Base-by-base conservation (phyloP, 2,888 invertebrate species). In the Oxytorus armatus region DNA sequence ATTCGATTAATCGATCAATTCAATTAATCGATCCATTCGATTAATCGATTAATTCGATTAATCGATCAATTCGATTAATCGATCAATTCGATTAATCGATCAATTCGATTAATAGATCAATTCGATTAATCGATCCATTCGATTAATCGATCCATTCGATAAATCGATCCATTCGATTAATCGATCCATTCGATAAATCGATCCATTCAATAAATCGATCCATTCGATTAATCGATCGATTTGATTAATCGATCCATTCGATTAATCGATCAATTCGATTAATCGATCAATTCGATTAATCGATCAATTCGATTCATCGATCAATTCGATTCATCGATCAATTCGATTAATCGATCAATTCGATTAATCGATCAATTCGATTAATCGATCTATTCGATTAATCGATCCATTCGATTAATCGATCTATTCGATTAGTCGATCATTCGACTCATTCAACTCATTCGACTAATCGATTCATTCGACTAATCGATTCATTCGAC, bases 401-500 rank as follows among this genome's bases (percentile, higher is more conserved):
- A 23, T 36, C 16, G 7, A 14, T 47, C 16, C 16, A 5, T 16
- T n/a, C n/a, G n/a, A n/a, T n/a, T n/a, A n/a, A n/a, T n/a, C n/a
- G n/a, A n/a, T n/a, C n/a, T n/a, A n/a, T n/a, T n/a, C 16, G 49
- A 18, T 49, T 21, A 1, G 18, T 39, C 5, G 59, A 59, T 59
- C 7, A 10, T 5, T 21, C 39, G 39, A 59, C 21, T 39, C 4
- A 1, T 33, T 21, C 18, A n/a, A n/a, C n/a, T n/a, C n/a, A n/a
- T n/a, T n/a, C n/a, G n/a, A n/a, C n/a, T n/a, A n/a, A n/a, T 53
- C 53, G 25, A 53, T 53, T 25, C 4, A n/a, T 1, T 53, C 53
- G 53, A 53, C 49, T 7, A n/a, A 61, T 29, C 63, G 57, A 59
- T 55, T 47, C n/a, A n/a, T n/a, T n/a, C n/a, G n/a, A 70, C n/a